These are phyloP conservation scores for Toxostoma redivivum DNA, from an alignment of 2,113 vertebrate species.

Conservation along the genomic window DNA sequence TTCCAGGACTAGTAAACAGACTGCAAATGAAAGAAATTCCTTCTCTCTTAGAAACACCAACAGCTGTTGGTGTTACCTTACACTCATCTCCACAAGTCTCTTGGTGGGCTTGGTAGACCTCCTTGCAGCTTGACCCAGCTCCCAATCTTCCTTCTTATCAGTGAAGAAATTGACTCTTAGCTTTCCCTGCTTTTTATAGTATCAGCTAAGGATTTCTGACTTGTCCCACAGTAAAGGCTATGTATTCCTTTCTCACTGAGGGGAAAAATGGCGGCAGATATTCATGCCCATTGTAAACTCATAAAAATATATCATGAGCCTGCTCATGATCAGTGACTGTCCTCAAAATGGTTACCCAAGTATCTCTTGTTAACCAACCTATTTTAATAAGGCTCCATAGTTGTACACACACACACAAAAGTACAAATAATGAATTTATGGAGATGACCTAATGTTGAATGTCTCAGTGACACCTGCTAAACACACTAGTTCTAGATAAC, in stretches of 20 bases:
- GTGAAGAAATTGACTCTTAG: not conserved
- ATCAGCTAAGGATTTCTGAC: not conserved
- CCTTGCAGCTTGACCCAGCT: not conserved
- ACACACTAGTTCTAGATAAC: not conserved
- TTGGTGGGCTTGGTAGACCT: not conserved
- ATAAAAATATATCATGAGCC: not conserved
- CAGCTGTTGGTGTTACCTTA: not conserved
- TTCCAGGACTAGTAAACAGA: not conserved
- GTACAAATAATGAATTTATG: not conserved
- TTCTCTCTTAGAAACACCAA: not conserved
- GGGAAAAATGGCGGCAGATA: not conserved
- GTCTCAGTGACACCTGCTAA: not conserved
- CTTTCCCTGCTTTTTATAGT: not conserved
- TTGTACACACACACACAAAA: not conserved
- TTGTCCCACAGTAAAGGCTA: not conserved
- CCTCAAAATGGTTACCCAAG: not conserved
- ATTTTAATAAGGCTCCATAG: accelerated
- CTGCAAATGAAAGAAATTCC: not conserved
- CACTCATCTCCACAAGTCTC: not conserved
- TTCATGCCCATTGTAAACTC: not conserved
- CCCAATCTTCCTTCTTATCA: not conserved
- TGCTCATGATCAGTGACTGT: not conserved
- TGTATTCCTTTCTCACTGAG: not conserved
- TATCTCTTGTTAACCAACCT: not conserved
- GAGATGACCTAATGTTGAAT: not conserved